These are phyloP conservation scores for Paracanthobrama guichenoti DNA, from an alignment of 2,113 vertebrate genomes.

Conservation along the genomic window DNA sequence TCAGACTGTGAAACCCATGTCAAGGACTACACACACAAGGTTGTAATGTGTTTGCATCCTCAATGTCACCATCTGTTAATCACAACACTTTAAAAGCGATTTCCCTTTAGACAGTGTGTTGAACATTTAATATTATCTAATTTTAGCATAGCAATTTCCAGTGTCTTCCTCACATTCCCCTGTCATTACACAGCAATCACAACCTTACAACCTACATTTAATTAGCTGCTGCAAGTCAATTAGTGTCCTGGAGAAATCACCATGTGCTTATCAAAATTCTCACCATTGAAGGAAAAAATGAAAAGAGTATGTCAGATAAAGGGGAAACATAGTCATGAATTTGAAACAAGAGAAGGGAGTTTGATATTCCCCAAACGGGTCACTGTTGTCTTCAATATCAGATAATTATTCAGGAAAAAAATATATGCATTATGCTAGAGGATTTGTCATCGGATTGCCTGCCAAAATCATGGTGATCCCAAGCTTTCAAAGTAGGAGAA, in stretches of 20 bases:
- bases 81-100: slow-evolving; percentile 52
- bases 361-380: neutral
- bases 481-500: neutral
- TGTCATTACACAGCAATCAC: slow-evolving; percentile 71
- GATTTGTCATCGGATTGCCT: neutral
- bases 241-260: slow-evolving; percentile 61
- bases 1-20: slow-evolving; percentile 36
- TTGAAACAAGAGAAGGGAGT: neutral
- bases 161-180: slow-evolving; percentile 64
- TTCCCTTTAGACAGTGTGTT: slow-evolving; percentile 62
- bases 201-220: slow-evolving; percentile 71
- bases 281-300: slow-evolving; percentile 35
- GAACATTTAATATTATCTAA: slow-evolving; percentile 64
- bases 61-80: slow-evolving; percentile 61
- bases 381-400: neutral
- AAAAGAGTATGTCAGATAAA: slow-evolving; percentile 16
- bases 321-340: neutral
- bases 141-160: slow-evolving; percentile 69
- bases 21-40: slow-evolving; percentile 5
- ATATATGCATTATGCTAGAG: slow-evolving; percentile 9
- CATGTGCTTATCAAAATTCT: slow-evolving; percentile 56
- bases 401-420: neutral
- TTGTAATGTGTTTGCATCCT: slow-evolving; percentile 31
- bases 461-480: slow-evolving; percentile 12
- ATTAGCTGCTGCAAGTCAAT: slow-evolving; percentile 72